Evolutionary conservation across 2,888 invertebrate species (phyloP), one percentile per base, ranked within the genome.

Genomic region (Hirtodrosophila alboralis): DNA sequence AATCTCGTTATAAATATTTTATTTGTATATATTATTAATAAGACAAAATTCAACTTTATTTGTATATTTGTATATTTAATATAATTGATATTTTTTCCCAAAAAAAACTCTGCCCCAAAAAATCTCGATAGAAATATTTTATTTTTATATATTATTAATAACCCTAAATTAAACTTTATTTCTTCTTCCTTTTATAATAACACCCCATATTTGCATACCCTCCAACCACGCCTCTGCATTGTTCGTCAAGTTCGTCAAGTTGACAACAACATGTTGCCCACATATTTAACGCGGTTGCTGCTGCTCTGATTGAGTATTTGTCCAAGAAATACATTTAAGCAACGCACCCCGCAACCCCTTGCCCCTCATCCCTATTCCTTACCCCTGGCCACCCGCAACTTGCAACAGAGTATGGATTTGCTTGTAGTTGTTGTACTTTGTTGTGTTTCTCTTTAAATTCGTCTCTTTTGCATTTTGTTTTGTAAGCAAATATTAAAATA

Each of bases 401-500:
- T 36, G 8, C n/a, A n/a, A 16, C 16, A 23, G 43, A 37, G 28
- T 59, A 12, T 53, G 40, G 58, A 60, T 74, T 63, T 67, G 48
- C 40, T 34, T 37, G 30, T 43, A 47, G 36, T 58, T 40, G 48
- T 54, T 34, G 33, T 61, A 31, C 13, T 38, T 54, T 26, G 12
- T 26, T n/a, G 16, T 38, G 21, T n/a, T 37, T 40, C n/a, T 28
- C 14, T n/a, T n/a, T 18, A 2, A 40, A 23, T 52, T 10, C 28
- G 23, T 21, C 49, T 48, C 47, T 40, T n/a, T 48, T 38, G 34
- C 53, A 28, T 56, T 66, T 53, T 62, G 74, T 74, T 74, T 54
- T 75, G 72, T 65, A 52, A 75, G 78, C 59, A 79, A 78, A 78
- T 78, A 77, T 73, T 60, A 65, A 77, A 74, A 79, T 57, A 74